These are phyloP conservation scores for Mythimna lalbum DNA, from an alignment of 2,888 invertebrate genomes.

Conservation along the genomic window DNA sequence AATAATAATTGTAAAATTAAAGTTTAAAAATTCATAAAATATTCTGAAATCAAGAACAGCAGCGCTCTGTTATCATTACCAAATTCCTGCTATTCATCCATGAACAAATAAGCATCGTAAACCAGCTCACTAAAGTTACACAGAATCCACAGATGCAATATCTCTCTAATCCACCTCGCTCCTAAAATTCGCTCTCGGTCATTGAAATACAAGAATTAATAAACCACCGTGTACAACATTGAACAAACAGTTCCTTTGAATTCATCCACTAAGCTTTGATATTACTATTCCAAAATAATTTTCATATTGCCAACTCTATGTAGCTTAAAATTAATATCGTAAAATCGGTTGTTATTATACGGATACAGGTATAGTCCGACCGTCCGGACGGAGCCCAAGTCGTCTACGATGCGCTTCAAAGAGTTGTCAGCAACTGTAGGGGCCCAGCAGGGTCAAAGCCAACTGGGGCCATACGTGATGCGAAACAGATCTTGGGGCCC, in stretches of 20 bases:
- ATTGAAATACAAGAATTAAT: slow-evolving; percentile 55
- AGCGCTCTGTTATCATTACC: not conserved
- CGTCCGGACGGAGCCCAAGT: too few species aligned
- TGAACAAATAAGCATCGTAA: slow-evolving; percentile 10
- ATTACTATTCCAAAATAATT: slow-evolving; percentile 52
- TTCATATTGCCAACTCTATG: slow-evolving; percentile 39
- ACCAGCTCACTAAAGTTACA: not conserved
- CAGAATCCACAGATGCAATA: slow-evolving; percentile 4
- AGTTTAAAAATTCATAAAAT: not conserved
- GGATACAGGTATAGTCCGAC: slow-evolving; percentile 47
- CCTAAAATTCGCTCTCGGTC: slow-evolving; percentile 47
- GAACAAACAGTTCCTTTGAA: slow-evolving; percentile 39
- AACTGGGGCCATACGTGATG: too few species aligned
- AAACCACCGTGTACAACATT: slow-evolving; percentile 34
- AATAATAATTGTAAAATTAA: too few species aligned
- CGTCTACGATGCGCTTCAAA: too few species aligned
- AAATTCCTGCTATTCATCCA: not conserved
- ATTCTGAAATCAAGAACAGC: not conserved
- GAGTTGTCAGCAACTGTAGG: too few species aligned
- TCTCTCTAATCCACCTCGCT: slow-evolving; percentile 37
- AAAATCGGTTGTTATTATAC: slow-evolving; percentile 72
- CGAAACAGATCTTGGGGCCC: too few species aligned
- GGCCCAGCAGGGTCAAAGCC: too few species aligned
- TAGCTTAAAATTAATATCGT: slow-evolving; percentile 71
- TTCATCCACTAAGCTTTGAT: slow-evolving; percentile 37